Evolutionary conservation across 2,888 invertebrate species (phyloP), one percentile per base, ranked within the genome.

Genomic region (Labia minor): DNA sequence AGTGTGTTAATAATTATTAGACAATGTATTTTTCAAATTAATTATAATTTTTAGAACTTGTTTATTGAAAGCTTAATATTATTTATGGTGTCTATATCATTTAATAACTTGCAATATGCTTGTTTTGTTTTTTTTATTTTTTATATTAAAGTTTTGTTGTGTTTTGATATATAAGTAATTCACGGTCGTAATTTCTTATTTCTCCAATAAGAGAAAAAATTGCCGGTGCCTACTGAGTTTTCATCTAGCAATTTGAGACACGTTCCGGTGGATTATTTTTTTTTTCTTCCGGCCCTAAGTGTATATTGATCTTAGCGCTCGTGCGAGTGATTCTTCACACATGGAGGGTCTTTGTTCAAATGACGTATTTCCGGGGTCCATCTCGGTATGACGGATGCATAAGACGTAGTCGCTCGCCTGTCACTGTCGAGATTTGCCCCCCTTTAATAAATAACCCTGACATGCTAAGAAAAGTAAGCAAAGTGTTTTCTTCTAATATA

Each of bases 381-480:
- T 49, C 49, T 49, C 14, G 49, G n/a, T 11, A 49, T 49, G 49
- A 49, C 49, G 49, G 49, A 49, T 49, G 49, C 49, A 16, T 3
- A 14, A 10, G 14, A 11, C 49, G 49, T 16, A 11, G n/a, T 2
- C 49, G 6, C 49, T 49, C 14, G 16, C n/a, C 49, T 49, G 49
- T 49, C 49, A 49, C 49, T 49, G 49, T 49, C 49, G 49, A 49
- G 49, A 49, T 49, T 49, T 49, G 49, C 49, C 49, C 8, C 49
- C 16, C 49, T 49, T 26, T 49, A 49, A 49, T 49, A 49, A 49
- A 49, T 49, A 49, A 49, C 49, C 49, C 16, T n/a, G 49, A 49
- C 49, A 49, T 49, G 49, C 49, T 49, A 49, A 49, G 49, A 49
- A 49, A 49, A 49, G 49, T 49, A 49, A 49, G 49, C 49, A 49